These are phyloP conservation scores for Phrynocephalus vlangalii DNA, from an alignment of 2,797 vertebrate species.

Conservation along the genomic window DNA sequence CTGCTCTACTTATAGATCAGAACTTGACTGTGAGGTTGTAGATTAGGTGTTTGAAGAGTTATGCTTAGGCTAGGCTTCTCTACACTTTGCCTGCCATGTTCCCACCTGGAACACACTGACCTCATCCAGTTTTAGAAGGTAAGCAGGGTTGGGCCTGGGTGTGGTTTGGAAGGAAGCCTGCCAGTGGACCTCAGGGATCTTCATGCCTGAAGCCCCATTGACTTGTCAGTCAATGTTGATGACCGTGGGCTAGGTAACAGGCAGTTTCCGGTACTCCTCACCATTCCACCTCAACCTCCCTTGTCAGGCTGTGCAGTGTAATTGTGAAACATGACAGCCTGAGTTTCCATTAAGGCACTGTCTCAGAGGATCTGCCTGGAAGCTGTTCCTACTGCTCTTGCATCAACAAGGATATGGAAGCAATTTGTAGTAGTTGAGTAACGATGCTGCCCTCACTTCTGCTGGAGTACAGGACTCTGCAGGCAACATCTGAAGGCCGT, in stretches of 20 bases:
- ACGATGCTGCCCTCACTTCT: background rate
- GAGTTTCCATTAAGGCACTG: background rate
- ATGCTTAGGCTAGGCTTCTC: background rate
- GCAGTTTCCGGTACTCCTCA: too few species aligned
- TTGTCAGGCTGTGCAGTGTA: background rate
- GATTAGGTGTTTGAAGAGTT: too few species aligned
- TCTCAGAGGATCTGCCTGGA: background rate
- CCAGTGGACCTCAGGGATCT: too few species aligned
- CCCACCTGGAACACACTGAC: too few species aligned
- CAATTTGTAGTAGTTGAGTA: slow-evolving; percentile 12
- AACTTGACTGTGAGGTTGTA: too few species aligned
- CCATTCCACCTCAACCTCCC: background rate
- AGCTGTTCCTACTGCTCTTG: background rate
- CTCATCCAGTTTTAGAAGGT: too few species aligned
- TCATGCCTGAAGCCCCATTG: too few species aligned
- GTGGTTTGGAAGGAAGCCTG: too few species aligned
- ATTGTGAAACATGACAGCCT: background rate
- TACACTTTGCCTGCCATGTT: background rate
- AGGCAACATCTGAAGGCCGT: slow-evolving; percentile 1
- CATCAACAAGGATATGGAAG: background rate
- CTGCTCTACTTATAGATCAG: background rate
- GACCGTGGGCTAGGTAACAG: too few species aligned
- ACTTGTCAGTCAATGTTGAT: too few species aligned
- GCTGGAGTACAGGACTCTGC: background rate
- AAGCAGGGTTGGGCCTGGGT: too few species aligned